Percentiles rank a stretch among this genome's conserved stretches.
Evolutionary conservation across 2,888 invertebrate genomes (phyloP).

Genomic region (Amaurobius ferox): DNA sequence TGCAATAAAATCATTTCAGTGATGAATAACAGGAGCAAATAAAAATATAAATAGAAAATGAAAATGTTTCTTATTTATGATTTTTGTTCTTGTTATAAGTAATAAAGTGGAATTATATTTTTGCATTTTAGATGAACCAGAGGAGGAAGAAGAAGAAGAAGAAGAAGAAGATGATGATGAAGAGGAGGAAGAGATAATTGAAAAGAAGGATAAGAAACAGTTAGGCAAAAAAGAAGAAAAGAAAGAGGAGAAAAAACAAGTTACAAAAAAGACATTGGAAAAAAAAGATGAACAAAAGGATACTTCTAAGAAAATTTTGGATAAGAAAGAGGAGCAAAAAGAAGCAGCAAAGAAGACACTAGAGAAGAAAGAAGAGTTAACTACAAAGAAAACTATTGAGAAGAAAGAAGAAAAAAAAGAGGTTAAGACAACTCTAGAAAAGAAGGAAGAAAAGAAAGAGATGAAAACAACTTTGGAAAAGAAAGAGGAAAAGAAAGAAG

Average conservation of each 20-base stretch:
- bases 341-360: conserved; percentile 38
- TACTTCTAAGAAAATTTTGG: conserved; percentile 71
- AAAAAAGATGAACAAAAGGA: conserved; percentile 72
- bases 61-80: too few relatives aligned
- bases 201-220: conserved; percentile 76
- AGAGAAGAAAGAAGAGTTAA: conserved; percentile 70
- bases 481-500: conserved; percentile 32
- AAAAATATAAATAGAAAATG: too few relatives aligned
- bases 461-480: background rate
- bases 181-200: conserved; percentile 75
- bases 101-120: too few relatives aligned
- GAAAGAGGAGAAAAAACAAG: conserved; percentile 75
- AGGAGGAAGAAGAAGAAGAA: conserved; percentile 71
- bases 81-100: too few relatives aligned
- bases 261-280: conserved; percentile 74
- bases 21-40: too few relatives aligned
- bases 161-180: conserved; percentile 77
- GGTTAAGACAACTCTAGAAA: conserved; percentile 43
- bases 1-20: too few relatives aligned
- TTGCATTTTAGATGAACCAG: conserved; percentile 32
- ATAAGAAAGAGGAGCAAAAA: conserved; percentile 74
- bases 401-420: conserved; percentile 74
- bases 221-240: conserved; percentile 77
- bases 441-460: conserved; percentile 69
- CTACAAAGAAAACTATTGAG: conserved; percentile 35